Base-by-base conservation (phyloP, 2,888 invertebrate species). In the Trilocha varians region DNA sequence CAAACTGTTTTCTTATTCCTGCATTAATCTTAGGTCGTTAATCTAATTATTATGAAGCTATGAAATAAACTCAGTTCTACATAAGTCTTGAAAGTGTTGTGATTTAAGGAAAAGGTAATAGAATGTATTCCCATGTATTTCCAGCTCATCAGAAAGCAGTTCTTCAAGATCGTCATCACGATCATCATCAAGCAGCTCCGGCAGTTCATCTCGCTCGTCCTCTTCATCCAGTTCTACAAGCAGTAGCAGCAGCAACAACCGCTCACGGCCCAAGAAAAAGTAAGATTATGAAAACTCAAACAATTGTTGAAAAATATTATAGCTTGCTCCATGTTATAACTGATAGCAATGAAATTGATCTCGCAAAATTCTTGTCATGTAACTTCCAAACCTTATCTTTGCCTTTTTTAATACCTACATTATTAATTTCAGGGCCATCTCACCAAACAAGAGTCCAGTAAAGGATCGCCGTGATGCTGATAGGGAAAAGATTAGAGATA, bases 141-240 rank as follows among this genome's bases (percentile, higher is more conserved):
- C 9, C 57, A 89, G 93, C 75, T 93, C 94, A 14, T 94, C 94
- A 6, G 93, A 91, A 44, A 93, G 93, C 66, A 93, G 93, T 61
- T 93, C 94, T 11, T 95, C 96, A 0, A 90, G 92, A 45, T 92
- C 91, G 1, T 89, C 91, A 11, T 94, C 94, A 0, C 90, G 91
- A 40, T 95, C 92, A 6, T 91, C 91, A 1, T 95, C 93, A 0
- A 93, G 92, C 63, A 93, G 92, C 53, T 93, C 93, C 1, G 90
- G 88, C 16, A 82, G 82, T 48, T 79, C 83, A 0, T 84, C 88
- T 1, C 73, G 91, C 46, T 89, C 91, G 32, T 74, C 91, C 36
- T 87, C 90, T 36, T 71, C 88, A 1, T 90, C 88, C 53, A 90
- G 90, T 36, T 89, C 90, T 3, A 90, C 91, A 0, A 89, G 89